These are phyloP conservation scores for Acromyrmex charruanus DNA, from an alignment of 1,140 invertebrate species.

Conservation along the genomic window DNA sequence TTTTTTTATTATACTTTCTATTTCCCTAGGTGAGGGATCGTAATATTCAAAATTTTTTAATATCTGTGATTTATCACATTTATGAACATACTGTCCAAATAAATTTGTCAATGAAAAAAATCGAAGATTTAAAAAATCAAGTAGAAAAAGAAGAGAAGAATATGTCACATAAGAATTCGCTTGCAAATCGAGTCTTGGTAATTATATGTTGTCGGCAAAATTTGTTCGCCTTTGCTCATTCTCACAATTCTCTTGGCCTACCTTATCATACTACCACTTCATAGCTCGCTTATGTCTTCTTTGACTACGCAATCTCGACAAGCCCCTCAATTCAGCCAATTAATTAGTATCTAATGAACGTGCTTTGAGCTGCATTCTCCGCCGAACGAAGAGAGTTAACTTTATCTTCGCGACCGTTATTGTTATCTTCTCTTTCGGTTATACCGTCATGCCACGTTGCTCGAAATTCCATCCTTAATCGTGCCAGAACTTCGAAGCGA, in stretches of 20 bases:
- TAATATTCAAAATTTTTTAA: background rate
- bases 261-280: constrained; percentile 32
- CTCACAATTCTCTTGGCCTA: background rate
- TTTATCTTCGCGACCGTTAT: constrained; percentile 42
- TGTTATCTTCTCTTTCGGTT: constrained; percentile 50
- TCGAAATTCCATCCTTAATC: constrained; percentile 42
- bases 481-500: constrained; percentile 26
- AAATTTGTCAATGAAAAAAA: background rate
- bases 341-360: constrained; percentile 79
- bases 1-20: too few species aligned
- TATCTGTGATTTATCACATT: background rate
- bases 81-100: background rate
- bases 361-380: constrained; percentile 78
- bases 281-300: constrained; percentile 69
- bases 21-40: too few species aligned
- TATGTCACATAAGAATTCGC: constrained; percentile 14
- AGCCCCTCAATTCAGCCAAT: constrained; percentile 79
- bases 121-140: background rate
- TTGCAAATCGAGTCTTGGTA: background rate
- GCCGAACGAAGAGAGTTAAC: constrained; percentile 56
- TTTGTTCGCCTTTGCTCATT: background rate
- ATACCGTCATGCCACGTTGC: constrained; percentile 27
- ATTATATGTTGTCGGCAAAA: constrained; percentile 10
- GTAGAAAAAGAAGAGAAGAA: background rate
- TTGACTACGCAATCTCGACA: constrained; percentile 73